Percentiles rank a stretch among this genome's conserved stretches.
Evolutionary conservation across 2,888 invertebrate species (phyloP).

Genomic region (Ferdinandea cuprea): DNA sequence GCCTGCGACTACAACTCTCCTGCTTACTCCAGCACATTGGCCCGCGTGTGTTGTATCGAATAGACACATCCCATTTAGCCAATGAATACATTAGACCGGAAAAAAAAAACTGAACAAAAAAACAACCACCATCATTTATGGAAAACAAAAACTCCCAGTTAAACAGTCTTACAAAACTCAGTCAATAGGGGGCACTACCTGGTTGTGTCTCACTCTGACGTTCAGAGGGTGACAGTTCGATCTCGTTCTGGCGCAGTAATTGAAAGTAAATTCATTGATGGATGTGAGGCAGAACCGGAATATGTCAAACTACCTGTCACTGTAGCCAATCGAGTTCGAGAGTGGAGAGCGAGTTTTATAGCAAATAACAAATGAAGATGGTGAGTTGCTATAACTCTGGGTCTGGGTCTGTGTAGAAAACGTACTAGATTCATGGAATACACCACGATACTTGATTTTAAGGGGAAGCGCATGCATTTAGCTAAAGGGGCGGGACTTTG

Average conservation of each 20-base stretch:
- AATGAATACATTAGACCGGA: slow-evolving; percentile 73
- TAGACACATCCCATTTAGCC: slow-evolving; percentile 72
- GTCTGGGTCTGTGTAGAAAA: slow-evolving; percentile 41
- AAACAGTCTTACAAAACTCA: slow-evolving; percentile 66
- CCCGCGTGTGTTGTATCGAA: neutral
- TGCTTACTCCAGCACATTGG: slow-evolving; percentile 29
- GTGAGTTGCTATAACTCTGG: slow-evolving; percentile 50
- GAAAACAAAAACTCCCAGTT: slow-evolving; percentile 71
- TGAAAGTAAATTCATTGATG: slow-evolving; percentile 74
- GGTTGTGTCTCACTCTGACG: slow-evolving; percentile 36
- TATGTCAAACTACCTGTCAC: slow-evolving; percentile 72
- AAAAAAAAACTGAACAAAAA: slow-evolving; percentile 59
- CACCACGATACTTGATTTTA: neutral
- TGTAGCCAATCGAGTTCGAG: slow-evolving; percentile 67
- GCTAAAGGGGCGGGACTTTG: slow-evolving; percentile 47
- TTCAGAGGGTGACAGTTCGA: neutral
- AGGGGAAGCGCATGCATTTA: slow-evolving; percentile 54
- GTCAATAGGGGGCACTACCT: slow-evolving; percentile 69
- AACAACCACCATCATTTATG: slow-evolving; percentile 71
- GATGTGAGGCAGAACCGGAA: slow-evolving; percentile 74
- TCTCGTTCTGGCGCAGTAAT: slow-evolving; percentile 60
- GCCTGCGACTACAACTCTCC: slow-evolving; percentile 42
- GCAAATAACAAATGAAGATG: slow-evolving; percentile 20
- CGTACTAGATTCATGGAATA: slow-evolving; percentile 46
- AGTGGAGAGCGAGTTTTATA: slow-evolving; percentile 45